Evolutionary conservation across 2,888 invertebrate genomes (phyloP).

Genomic region (Agriopis aurantiaria): DNA sequence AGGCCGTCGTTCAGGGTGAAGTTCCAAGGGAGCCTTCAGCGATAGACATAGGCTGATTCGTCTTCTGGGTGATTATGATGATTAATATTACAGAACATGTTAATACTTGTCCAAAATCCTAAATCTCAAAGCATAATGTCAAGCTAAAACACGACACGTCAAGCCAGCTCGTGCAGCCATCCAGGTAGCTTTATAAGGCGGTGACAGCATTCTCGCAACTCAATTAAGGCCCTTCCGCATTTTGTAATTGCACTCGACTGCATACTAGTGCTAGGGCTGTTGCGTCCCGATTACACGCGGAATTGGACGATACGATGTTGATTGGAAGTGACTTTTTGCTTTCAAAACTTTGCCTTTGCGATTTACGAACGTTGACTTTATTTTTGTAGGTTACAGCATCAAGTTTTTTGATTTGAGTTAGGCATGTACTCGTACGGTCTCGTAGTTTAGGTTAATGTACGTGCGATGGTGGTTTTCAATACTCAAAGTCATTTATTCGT

Average conservation of each 20-base stretch:
- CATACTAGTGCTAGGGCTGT: conserved; percentile 31
- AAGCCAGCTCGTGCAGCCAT: conserved; percentile 11
- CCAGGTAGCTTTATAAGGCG: conserved; percentile 24
- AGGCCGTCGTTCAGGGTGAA: too few relatives aligned
- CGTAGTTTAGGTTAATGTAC: too few relatives aligned
- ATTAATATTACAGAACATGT: too few relatives aligned
- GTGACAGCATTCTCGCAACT: conserved; percentile 31
- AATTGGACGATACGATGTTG: conserved; percentile 31
- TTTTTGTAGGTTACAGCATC: background rate
- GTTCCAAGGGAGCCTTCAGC: too few relatives aligned
- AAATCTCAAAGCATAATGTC: background rate
- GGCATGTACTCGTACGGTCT: too few relatives aligned
- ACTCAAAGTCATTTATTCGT: too few relatives aligned
- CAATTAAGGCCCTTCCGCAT: conserved; percentile 38
- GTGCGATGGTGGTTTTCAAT: too few relatives aligned
- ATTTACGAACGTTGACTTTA: background rate
- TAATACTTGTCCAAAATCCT: background rate
- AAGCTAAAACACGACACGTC: conserved; percentile 10
- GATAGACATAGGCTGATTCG: too few relatives aligned
- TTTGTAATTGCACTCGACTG: conserved; percentile 38
- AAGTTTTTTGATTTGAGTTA: too few relatives aligned
- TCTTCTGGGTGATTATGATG: too few relatives aligned
- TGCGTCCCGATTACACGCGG: conserved; percentile 13
- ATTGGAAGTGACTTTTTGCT: conserved; percentile 28
- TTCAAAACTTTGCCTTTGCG: conserved; percentile 9